phyloP scores from a whole-genome alignment of 2,113 vertebrate species.

The Lanius collurio region DNA sequence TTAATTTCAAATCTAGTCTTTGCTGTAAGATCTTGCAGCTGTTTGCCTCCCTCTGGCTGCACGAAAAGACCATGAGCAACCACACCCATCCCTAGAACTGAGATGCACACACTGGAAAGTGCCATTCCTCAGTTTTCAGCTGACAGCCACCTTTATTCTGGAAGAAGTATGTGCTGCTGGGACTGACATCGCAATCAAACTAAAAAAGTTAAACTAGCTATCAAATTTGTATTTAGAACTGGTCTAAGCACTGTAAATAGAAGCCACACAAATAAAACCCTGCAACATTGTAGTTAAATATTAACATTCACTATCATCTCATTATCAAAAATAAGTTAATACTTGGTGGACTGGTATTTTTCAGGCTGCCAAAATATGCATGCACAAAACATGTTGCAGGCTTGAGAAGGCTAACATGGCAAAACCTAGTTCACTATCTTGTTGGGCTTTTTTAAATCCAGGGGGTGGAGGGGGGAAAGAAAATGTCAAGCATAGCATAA shows the following conservation, averaged over 20 bases:
- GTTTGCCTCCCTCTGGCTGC: background rate
- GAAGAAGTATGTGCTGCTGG: rapidly evolving
- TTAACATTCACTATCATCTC: background rate
- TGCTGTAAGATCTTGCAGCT: background rate
- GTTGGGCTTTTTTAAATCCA: background rate
- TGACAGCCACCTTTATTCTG: background rate
- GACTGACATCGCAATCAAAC: rapidly evolving
- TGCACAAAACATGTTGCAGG: background rate
- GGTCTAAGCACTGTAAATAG: background rate
- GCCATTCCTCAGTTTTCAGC: background rate
- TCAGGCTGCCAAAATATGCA: background rate
- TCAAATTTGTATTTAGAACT: background rate
- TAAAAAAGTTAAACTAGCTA: background rate
- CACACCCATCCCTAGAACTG: rapidly evolving
- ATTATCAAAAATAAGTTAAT: background rate
- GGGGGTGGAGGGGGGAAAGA: no score
- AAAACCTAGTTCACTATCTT: background rate
- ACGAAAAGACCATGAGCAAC: background rate
- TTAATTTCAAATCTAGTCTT: background rate
- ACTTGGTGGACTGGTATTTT: background rate
- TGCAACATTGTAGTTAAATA: background rate
- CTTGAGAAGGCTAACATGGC: background rate
- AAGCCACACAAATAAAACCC: rapidly evolving
- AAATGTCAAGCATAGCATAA: background rate
- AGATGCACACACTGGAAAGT: background rate